phyloP scores from a whole-genome alignment of 2,113 vertebrate species.

The Grammomys dolichurus region DNA sequence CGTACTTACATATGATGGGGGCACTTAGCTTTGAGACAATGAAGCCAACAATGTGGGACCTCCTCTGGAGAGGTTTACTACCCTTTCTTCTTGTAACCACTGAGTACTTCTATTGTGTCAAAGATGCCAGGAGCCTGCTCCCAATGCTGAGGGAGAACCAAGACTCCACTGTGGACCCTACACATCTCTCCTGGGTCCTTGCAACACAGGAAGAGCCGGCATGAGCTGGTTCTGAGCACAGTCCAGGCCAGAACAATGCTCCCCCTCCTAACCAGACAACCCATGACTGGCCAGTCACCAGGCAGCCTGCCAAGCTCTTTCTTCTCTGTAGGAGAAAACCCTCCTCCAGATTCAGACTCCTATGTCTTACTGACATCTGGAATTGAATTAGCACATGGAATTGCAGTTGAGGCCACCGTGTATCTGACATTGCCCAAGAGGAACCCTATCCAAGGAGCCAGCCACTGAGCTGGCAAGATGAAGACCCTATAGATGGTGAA shows the following conservation, averaged over 20 bases:
- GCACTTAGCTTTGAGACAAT: not conserved
- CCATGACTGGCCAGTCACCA: not conserved
- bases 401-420: too few relatives aligned
- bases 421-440: accelerated
- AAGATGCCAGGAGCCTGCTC: not conserved
- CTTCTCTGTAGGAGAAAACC: not conserved
- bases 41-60: not conserved
- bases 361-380: too few relatives aligned
- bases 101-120: not conserved
- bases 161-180: not conserved
- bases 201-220: not conserved
- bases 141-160: too few relatives aligned
- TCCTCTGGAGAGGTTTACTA: too few relatives aligned
- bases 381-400: not conserved
- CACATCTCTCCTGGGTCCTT: not conserved
- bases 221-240: not conserved
- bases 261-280: too few relatives aligned
- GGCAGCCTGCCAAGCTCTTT: not conserved
- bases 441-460: not conserved
- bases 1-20: not conserved
- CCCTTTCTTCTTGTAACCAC: not conserved
- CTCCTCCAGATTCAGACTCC: not conserved
- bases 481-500: accelerated
- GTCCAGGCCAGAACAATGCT: not conserved
- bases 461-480: not conserved